These are phyloP conservation scores for Nerophis ophidion DNA, from an alignment of 2,113 vertebrate genomes.

Conservation along the genomic window DNA sequence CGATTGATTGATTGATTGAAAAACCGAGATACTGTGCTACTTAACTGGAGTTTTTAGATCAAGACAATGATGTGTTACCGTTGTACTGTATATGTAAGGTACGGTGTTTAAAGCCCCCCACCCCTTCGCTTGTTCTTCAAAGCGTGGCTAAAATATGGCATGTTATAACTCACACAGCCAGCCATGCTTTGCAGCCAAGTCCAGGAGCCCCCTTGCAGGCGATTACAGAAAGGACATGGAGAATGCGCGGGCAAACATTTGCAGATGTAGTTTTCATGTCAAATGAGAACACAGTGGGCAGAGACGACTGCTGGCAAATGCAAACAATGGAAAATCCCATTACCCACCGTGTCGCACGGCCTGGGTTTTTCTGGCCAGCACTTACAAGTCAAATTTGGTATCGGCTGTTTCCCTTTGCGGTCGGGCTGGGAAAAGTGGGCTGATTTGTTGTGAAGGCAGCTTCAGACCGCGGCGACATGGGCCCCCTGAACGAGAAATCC, in stretches of 20 bases:
- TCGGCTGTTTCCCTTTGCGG: background rate
- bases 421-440: background rate
- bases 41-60: too few relatives aligned
- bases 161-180: conserved; percentile 63
- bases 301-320: conserved; percentile 19
- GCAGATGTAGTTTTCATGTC: conserved; percentile 29
- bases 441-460: too few relatives aligned
- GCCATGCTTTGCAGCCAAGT: conserved; percentile 51
- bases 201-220: conserved; percentile 53
- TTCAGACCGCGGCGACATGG: conserved; percentile 25
- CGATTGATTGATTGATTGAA: too few relatives aligned
- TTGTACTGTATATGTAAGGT: too few relatives aligned
- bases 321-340: conserved; percentile 20
- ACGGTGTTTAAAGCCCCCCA: background rate
- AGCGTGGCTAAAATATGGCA: conserved; percentile 33
- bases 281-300: conserved; percentile 23
- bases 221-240: conserved; percentile 54
- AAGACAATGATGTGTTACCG: too few relatives aligned
- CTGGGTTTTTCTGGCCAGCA: background rate
- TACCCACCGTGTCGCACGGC: background rate
- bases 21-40: too few relatives aligned
- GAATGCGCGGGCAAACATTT: conserved; percentile 50
- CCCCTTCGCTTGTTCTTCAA: conserved; percentile 19
- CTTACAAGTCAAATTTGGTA: conserved; percentile 5
- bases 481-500: conserved; percentile 63